Evolutionary conservation across 35 echinoderm and acorn worm genomes (phyloP).

Genomic region (Acanthaster planci): DNA sequence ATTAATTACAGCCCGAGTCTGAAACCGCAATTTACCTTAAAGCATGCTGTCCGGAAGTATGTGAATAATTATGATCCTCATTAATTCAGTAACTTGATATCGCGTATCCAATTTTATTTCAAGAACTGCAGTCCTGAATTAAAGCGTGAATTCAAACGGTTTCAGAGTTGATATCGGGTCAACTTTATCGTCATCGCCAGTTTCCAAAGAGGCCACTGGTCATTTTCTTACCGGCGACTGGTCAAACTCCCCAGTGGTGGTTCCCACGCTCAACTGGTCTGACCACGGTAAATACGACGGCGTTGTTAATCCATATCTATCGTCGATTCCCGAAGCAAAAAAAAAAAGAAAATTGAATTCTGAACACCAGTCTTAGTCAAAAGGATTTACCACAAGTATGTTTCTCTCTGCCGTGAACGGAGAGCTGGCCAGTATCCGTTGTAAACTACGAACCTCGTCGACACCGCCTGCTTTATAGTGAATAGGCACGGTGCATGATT

Average conservation of each 20-base stretch:
- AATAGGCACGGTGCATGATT: conserved; percentile 17
- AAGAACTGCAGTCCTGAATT: no score
- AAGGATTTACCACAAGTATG: no score
- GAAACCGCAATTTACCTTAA: no score
- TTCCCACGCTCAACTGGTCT: not conserved
- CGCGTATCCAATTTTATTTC: no score
- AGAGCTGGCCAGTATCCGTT: not conserved
- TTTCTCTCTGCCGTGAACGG: not conserved
- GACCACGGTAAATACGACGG: conserved; percentile 14
- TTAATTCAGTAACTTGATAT: no score
- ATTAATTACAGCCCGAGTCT: no score
- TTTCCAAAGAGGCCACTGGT: not conserved
- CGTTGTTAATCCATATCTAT: conserved; percentile 24
- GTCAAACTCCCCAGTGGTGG: not conserved
- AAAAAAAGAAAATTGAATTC: not conserved
- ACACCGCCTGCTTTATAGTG: not conserved
- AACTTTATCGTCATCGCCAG: no score
- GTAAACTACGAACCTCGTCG: not conserved
- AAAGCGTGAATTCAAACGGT: no score
- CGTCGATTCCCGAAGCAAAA: not conserved
- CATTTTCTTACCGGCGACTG: conserved; percentile 18
- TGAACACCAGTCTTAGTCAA: not conserved
- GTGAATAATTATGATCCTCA: no score
- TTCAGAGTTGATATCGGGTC: no score
- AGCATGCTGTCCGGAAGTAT: no score